Percentiles rank a stretch among this genome's conserved stretches.
These are phyloP conservation scores for Lathronympha strigana DNA, from an alignment of 2,888 invertebrate genomes.

Conservation along the genomic window DNA sequence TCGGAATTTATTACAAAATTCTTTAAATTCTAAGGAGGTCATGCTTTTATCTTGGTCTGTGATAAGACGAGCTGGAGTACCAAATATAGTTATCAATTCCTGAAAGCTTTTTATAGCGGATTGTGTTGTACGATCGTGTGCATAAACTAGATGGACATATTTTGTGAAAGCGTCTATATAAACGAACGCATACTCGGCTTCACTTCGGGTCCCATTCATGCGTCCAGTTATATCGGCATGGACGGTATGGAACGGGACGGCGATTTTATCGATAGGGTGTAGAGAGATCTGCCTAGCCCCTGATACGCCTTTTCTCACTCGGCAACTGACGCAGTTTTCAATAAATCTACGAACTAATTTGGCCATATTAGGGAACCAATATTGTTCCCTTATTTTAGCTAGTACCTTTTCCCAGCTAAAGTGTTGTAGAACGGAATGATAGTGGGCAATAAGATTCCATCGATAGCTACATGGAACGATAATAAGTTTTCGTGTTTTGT, in stretches of 20 bases:
- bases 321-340: constrained; percentile 32
- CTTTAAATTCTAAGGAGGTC: constrained; percentile 40
- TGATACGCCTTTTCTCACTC: constrained; percentile 36
- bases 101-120: constrained; percentile 8
- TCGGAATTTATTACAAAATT: constrained; percentile 2
- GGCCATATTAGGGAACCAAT: constrained; percentile 43
- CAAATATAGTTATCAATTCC: constrained; percentile 24
- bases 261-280: constrained; percentile 43
- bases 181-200: constrained; percentile 42
- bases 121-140: constrained; percentile 36
- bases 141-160: constrained; percentile 40
- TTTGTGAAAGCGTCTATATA: constrained; percentile 41
- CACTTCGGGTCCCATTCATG: constrained; percentile 41
- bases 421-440: constrained; percentile 3
- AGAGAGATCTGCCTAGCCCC: constrained; percentile 38
- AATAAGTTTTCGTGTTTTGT: constrained; percentile 2
- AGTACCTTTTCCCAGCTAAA: constrained; percentile 18
- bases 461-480: not conserved
- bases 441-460: constrained; percentile 12
- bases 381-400: constrained; percentile 12
- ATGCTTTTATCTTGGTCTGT: constrained; percentile 41
- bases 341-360: constrained; percentile 32
- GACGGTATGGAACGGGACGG: constrained; percentile 43
- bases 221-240: constrained; percentile 44
- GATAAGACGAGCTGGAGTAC: constrained; percentile 30